Base-by-base conservation (phyloP, 2,888 invertebrate species). In the Drosophila eohydei region DNA sequence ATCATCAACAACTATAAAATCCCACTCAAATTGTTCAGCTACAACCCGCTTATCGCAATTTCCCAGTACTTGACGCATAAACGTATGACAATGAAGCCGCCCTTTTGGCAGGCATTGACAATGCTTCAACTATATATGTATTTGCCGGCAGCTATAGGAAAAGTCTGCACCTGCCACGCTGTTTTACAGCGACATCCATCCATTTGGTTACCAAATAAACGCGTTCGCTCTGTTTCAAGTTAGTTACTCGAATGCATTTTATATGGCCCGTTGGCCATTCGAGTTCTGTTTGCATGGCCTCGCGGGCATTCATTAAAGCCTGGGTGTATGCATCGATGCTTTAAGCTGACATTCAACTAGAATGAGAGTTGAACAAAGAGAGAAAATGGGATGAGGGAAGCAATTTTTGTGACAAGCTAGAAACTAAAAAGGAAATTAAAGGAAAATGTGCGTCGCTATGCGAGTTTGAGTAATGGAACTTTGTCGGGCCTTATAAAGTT, bases 381-480 rank as follows among this genome's bases (percentile, higher is more conserved):
- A 11, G 41, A 30, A 40, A 14, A n/a, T n/a, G n/a, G n/a, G n/a
- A n/a, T n/a, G n/a, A 34, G 73, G n/a, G 28, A 34, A 55, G 55
- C 32, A 44, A 46, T 57, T 62, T 57, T 68, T 52, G 56, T 60
- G 78, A 68, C 75, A 59, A 75, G 73, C 59, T 86, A 81, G 81
- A 68, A 85, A 76, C 73, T 76, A 66, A 80, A 84, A 76, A 84
- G 84, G 84, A 84, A 84, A 84, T 84, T 88, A 88, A 88, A 77
- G 88, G 74, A 84, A 88, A 88, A 85, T 85, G 83, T 88, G 88
- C 88, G 88, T 83, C 70, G 72, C 41, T 57, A 6, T 50, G n/a
- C 30, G 65, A 78, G 88, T 88, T 88, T 84, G 86, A 84, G 86
- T 84, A 84, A 84, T 88, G 88, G 81, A 85, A 85, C 76, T 76